Evolutionary conservation across 2,797 vertebrate species (phyloP).

Genomic region (Diceros bicornis): DNA sequence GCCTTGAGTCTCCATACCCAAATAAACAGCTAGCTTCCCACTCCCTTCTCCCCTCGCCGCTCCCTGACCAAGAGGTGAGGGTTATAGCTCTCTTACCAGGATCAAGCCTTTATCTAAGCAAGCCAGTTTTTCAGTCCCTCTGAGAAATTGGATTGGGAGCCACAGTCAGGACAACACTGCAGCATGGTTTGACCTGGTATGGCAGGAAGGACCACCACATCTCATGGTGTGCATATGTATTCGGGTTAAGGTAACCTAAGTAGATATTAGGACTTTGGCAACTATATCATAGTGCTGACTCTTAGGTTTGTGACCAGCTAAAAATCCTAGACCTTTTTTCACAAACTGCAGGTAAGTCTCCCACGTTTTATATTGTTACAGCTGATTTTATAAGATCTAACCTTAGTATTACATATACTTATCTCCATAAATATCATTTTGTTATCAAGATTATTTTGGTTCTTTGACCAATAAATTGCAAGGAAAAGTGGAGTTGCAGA

Average conservation of each 20-base stretch:
- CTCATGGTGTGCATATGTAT: background rate
- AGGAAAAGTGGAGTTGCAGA: background rate
- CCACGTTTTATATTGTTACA: background rate
- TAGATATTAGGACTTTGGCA: background rate
- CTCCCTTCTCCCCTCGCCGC: background rate
- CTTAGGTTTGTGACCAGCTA: background rate
- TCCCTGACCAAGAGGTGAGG: background rate
- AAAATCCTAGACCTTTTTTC: slow-evolving; percentile 46
- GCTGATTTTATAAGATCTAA: slow-evolving; percentile 34
- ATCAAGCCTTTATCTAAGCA: background rate
- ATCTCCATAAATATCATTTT: background rate
- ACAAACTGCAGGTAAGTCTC: background rate
- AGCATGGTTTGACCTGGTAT: background rate
- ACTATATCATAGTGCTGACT: background rate
- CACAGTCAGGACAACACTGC: background rate
- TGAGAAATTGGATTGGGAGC: background rate
- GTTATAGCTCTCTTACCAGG: background rate
- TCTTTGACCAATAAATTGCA: slow-evolving; percentile 1
- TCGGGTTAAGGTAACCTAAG: background rate
- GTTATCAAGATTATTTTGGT: background rate
- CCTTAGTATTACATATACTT: background rate
- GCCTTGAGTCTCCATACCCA: background rate
- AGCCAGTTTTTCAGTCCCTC: background rate
- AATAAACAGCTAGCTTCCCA: background rate
- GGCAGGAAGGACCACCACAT: background rate